A percentile compares a stretch with the other conserved stretches of the same genome.
Evolutionary conservation across 1,140 invertebrate species (phyloP).

Genomic region (Conus betulinus): DNA sequence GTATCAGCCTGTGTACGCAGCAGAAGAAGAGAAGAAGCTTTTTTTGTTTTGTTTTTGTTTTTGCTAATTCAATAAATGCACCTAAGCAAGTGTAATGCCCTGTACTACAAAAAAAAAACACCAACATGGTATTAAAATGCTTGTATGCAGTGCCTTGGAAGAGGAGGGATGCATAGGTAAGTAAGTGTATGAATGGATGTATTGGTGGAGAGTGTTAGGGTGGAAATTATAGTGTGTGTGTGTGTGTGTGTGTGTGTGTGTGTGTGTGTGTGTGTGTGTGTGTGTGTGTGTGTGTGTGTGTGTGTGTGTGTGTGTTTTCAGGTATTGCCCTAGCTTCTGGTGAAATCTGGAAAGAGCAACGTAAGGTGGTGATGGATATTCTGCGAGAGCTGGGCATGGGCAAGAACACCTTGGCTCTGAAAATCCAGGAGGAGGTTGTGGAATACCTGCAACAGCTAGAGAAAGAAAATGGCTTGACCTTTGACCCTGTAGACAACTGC

Average conservation of each 20-base stretch:
- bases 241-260: conserved; percentile 2
- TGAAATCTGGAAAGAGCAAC: conserved; percentile 84
- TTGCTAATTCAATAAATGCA: too few species aligned
- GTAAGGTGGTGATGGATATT: conserved; percentile 83
- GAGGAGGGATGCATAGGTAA: too few species aligned
- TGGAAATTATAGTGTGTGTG: neutral
- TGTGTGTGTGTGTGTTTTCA: conserved; percentile 21
- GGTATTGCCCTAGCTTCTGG: conserved; percentile 68
- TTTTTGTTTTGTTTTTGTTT: too few species aligned
- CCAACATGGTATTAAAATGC: too few species aligned
- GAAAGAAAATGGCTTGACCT: conserved; percentile 26
- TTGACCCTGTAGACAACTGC: conserved; percentile 29
- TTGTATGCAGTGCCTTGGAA: too few species aligned
- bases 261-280: neutral
- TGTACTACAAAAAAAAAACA: too few species aligned
- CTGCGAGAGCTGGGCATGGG: conserved; percentile 87
- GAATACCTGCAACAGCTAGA: conserved; percentile 39
- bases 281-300: conserved; percentile 9
- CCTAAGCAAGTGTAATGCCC: too few species aligned
- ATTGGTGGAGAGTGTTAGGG: too few species aligned
- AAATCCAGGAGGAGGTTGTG: conserved; percentile 79
- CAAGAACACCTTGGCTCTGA: conserved; percentile 82
- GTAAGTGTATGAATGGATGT: too few species aligned
- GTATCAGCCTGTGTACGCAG: too few species aligned
- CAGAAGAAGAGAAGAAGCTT: too few species aligned